Evolutionary conservation across 2,113 vertebrate species (phyloP).

Genomic region (Electrona antarctica): DNA sequence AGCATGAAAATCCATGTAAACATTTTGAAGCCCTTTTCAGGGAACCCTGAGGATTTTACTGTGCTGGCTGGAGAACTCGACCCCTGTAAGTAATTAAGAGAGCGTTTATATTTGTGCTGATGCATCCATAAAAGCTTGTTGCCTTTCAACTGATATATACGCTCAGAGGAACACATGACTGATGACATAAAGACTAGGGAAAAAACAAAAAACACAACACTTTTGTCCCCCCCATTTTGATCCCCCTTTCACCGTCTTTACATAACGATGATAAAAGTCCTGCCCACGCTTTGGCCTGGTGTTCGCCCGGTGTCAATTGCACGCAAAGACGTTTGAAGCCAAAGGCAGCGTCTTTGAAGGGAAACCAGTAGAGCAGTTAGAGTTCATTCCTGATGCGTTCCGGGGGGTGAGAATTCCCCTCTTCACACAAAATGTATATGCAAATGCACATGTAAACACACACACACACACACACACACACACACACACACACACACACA

Average conservation of each 20-base stretch:
- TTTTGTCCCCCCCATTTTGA: neutral
- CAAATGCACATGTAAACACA: neutral
- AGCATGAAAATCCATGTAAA: too few species aligned
- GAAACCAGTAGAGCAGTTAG: conserved; percentile 26
- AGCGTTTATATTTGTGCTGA: too few species aligned
- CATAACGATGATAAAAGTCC: too few species aligned
- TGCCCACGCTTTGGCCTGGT: too few species aligned
- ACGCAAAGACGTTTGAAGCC: conserved; percentile 9
- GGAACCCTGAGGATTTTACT: too few species aligned
- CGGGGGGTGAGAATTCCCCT: neutral
- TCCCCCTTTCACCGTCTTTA: neutral
- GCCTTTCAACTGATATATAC: conserved; percentile 2
- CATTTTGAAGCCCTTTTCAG: too few species aligned
- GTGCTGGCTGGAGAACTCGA: too few species aligned
- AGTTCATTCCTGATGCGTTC: conserved; percentile 23
- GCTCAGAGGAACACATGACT: too few species aligned
- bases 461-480: neutral
- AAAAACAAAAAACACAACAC: conserved; percentile 13
- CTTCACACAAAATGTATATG: neutral
- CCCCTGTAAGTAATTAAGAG: too few species aligned
- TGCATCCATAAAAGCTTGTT: too few species aligned
- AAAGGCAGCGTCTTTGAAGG: conserved; percentile 15
- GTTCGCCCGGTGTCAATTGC: conserved; percentile 5
- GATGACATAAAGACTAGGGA: conserved; percentile 1
- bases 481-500: conserved; percentile 3